Percentiles rank a stretch among this genome's conserved stretches.
Conservation (phyloP, 2,797 vertebrate species). For the Ibycter americanus region DNA sequence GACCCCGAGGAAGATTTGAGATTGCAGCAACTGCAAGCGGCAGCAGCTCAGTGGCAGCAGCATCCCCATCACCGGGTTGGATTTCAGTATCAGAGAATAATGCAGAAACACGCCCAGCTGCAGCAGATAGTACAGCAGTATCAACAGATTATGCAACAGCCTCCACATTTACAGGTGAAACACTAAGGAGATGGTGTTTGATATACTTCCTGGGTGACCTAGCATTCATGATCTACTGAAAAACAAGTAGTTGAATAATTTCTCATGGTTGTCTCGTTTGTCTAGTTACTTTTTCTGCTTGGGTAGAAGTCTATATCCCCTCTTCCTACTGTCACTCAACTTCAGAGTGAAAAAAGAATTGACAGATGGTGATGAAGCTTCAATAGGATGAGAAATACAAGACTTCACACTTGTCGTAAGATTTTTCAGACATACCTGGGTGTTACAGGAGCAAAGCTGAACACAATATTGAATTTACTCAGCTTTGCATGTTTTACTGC, state of each 20-base stretch:
- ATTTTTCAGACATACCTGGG: not conserved
- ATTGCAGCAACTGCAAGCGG: constrained; percentile 91
- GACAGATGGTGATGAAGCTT: not conserved
- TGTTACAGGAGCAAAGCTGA: not conserved
- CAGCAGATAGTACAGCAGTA: constrained; percentile 93
- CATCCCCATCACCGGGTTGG: constrained; percentile 93
- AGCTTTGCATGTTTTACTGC: not conserved
- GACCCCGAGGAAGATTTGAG: constrained; percentile 91
- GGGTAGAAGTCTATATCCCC: not conserved
- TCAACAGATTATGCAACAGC: constrained; percentile 91
- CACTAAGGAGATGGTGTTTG: not conserved
- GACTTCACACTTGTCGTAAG: not conserved
- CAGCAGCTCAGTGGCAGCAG: constrained; percentile 97
- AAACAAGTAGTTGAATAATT: not conserved
- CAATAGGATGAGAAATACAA: not conserved
- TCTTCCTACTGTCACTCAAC: not conserved
- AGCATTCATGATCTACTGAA: not conserved
- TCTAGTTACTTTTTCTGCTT: not conserved
- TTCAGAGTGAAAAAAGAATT: not conserved
- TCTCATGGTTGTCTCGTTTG: not conserved
- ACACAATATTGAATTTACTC: not conserved
- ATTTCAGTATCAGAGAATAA: constrained; percentile 95
- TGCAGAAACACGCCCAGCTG: constrained; percentile 94
- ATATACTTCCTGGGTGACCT: not conserved
- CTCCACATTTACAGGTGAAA: constrained; percentile 86